phyloP scores from a whole-genome alignment of 1,140 invertebrate genomes.

The Plutomurus gul region DNA sequence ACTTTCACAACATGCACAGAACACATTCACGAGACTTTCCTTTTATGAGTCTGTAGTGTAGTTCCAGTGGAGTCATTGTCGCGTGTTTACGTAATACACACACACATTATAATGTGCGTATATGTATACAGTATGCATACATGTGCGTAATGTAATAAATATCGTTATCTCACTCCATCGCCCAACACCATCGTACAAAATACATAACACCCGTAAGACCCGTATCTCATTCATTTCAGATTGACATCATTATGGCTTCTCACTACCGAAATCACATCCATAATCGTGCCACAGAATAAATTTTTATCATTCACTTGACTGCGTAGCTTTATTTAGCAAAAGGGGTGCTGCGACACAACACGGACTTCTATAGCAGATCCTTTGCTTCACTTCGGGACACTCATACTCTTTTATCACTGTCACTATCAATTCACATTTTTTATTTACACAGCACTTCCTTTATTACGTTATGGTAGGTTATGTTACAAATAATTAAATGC shows the following conservation, averaged over 20 bases:
- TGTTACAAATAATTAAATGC: not conserved
- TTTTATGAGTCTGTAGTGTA: too few species aligned
- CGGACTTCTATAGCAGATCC: not conserved
- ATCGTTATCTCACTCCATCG: conserved; percentile 17
- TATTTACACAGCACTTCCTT: not conserved
- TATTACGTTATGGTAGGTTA: not conserved
- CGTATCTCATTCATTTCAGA: conserved; percentile 37
- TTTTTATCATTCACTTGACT: conserved; percentile 36
- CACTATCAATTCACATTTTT: conserved; percentile 11
- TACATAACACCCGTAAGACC: not conserved
- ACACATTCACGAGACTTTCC: too few species aligned
- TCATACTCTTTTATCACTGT: conserved; percentile 18
- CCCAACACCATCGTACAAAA: not conserved
- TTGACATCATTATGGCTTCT: conserved; percentile 46
- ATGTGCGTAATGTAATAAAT: not conserved
- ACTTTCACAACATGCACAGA: too few species aligned
- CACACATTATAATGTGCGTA: too few species aligned
- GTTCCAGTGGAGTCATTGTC: too few species aligned
- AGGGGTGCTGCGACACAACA: conserved; percentile 5
- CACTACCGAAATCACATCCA: conserved; percentile 40
- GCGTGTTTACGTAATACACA: too few species aligned
- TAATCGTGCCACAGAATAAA: conserved; percentile 47
- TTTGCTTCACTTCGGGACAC: not conserved
- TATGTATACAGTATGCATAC: too few species aligned
- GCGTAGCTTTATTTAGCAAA: conserved; percentile 5